Evolutionary conservation across 1,140 invertebrate genomes (phyloP), one percentile per base, ranked within the genome.

Genomic region (Drosophila melanogaster): DNA sequence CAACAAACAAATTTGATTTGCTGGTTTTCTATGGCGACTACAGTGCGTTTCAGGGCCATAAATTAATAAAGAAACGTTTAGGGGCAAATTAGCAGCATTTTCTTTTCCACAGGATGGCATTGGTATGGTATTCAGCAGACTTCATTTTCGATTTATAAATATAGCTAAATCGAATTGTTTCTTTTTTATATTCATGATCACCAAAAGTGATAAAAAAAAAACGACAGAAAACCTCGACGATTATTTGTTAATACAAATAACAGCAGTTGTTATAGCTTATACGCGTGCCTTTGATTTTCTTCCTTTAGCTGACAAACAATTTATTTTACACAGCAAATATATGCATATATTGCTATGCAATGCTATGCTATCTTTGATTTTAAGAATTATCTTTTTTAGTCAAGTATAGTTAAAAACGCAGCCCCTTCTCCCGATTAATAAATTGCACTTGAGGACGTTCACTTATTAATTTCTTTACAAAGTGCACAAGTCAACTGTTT

Each of bases 391-490:
- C 30, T 30, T 30, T 10, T 10, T 30, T 10, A 10, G 30, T 30
- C 0, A 10, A 30, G 8, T 30, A 30, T 2, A 30, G 30, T 7
- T 8, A 30, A 10, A 30, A 26, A 10, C 8, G 6, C 12, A 11
- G 19, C 49, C 44, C 58, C 57, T 60, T 58, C 10, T 54, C 56
- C 53, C 62, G 64, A 83, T 86, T 81, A 87, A 86, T 87, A 87
- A 87, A 83, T 70, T 83, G 83, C 79, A 87, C 83, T 87, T 70
- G 83, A 79, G 75, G 81, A 72, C 79, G 84, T 86, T 78, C 83
- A 87, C 83, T 83, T 86, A 86, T 73, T 86, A 86, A 86, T 86
- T 70, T 83, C 78, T 71, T 86, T 81, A 72, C 83, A 67, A 83
- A 86, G 83, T 81, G 79, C 83, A 81, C 85, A 81, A 81, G 83